Evolutionary conservation across 53 echinoderm and acorn worm genomes (phyloP), one percentile per base, ranked within the genome.

Genomic region (Antedon mediterranea): DNA sequence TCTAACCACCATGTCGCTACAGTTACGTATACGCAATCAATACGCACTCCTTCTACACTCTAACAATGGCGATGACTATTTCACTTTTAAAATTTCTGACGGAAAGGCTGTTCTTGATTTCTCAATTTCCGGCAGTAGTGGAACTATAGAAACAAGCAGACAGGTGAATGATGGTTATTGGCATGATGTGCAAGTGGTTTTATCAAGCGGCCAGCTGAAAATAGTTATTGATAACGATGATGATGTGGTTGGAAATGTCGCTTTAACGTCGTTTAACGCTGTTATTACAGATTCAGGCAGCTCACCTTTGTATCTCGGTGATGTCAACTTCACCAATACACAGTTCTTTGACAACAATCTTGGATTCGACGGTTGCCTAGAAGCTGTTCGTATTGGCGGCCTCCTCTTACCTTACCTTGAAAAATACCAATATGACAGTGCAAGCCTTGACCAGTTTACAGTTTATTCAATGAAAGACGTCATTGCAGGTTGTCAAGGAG

Each of bases 321-420:
- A 81, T 34, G 77, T 80, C 23, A 82, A 84, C 43, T 72, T 89
- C 72, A 34, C 71, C 57, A 83, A 86, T 43, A 76, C 34, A 28
- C 43, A 73, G 0, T 78, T 75, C 72, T 86, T 90, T 72, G 30
- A 30, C 28, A 78, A 81, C 71, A 79, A 71, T 43, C 82, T 81
- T 26, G 43, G 81, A 13, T 98, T 84, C 30, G 71, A 83, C 11
- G 98, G 98, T 11, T 89, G 92, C 43, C 77, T 98, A 18, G 85
- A 98, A 7, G 88, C 93, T 0, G 83, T 98, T 0, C 77, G 98
- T 34, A 85, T 98, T 14, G 93, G 98, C 3, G 88, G 82, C 29
- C 43, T 86, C 76, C 86, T 98, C 4, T 81, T 98, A 4, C 93
- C 98, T 0, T 93, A 90, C 74, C 90, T 86, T 72, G 37, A 81